These are phyloP conservation scores for Pseudomyrmex gracilis DNA, from an alignment of 1,140 invertebrate species.

Conservation along the genomic window DNA sequence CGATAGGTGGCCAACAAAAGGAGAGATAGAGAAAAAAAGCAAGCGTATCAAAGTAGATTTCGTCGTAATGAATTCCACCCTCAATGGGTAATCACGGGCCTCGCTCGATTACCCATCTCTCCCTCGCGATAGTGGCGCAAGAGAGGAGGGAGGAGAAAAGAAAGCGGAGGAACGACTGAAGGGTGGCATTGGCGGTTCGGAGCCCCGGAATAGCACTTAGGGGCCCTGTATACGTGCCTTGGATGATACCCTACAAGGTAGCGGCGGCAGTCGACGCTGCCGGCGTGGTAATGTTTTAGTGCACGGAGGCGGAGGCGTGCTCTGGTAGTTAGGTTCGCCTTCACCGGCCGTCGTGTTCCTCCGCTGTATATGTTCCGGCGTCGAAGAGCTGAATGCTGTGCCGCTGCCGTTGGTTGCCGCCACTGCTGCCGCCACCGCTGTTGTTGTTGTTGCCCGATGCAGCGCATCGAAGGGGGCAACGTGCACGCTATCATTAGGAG, in stretches of 20 bases:
- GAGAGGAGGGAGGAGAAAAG: constrained; percentile 18
- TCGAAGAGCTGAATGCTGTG: constrained; percentile 43
- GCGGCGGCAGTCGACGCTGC: constrained; percentile 70
- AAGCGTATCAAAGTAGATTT: constrained; percentile 74
- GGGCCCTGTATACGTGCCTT: constrained; percentile 73
- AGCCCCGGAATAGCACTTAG: constrained; percentile 78
- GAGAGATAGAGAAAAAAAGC: not conserved
- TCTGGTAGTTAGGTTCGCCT: constrained; percentile 76
- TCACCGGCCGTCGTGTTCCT: constrained; percentile 60
- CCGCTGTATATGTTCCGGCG: constrained; percentile 52
- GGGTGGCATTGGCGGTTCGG: constrained; percentile 64
- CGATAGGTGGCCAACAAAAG: not conserved
- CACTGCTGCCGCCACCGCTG: constrained; percentile 39
- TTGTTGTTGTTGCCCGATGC: constrained; percentile 58
- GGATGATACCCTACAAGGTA: constrained; percentile 79
- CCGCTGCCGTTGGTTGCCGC: constrained; percentile 38
- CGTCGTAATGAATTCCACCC: constrained; percentile 81
- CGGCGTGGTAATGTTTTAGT: constrained; percentile 77
- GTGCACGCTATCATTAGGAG: constrained; percentile 82
- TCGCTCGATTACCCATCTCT: constrained; percentile 69
- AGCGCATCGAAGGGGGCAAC: constrained; percentile 67
- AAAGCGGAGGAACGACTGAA: constrained; percentile 53
- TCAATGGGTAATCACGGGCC: constrained; percentile 78
- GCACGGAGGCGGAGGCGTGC: constrained; percentile 76
- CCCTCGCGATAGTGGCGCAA: constrained; percentile 48